Base-by-base conservation (phyloP, 2,888 invertebrate genomes). In the Xanthorhoe spadicearia region DNA sequence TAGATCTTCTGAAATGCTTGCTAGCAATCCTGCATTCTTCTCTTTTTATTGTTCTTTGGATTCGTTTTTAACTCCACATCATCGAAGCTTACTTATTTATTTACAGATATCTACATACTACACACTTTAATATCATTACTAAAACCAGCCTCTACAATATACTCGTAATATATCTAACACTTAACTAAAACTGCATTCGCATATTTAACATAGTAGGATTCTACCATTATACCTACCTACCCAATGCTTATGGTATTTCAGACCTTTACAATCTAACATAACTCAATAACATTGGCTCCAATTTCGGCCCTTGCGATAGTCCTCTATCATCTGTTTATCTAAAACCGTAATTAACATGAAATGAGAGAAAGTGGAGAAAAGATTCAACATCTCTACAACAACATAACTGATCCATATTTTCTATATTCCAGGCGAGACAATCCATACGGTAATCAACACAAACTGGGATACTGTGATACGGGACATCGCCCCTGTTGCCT, bases 391-490 rank as follows among this genome's bases (percentile, higher is more conserved):
- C 13, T 13, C 13, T 13, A 13, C 13, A 43, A 13, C 13, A 0
- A 2, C 3, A 43, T 13, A 5, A 43, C 38, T 43, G 13, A 43
- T 43, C 38, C 3, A 13, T 13, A 10, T 51, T 23, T 62, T 56
- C 58, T 51, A 38, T 61, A 13, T 78, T 82, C 1, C 83, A 93
- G 93, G 85, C 49, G 84, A 88, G 18, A 87, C 86, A 13, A 86
- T 93, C 62, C 83, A 89, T 73, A 76, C 72, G 68, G 91, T 92
- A 72, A 86, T 93, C 77, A 93, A 93, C 77, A 85, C 86, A 62
- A 87, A 93, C 79, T 93, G 93, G 93, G 92, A 92, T 80, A 82
- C 88, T 32, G 92, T 93, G 77, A 92, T 93, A 74, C 77, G 84
- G n/a, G 93, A 93, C 77, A 88, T 93, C 68, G 93, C 90, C 13